Evolutionary conservation across 2,797 vertebrate species (phyloP).

Genomic region (Salmo trutta): DNA sequence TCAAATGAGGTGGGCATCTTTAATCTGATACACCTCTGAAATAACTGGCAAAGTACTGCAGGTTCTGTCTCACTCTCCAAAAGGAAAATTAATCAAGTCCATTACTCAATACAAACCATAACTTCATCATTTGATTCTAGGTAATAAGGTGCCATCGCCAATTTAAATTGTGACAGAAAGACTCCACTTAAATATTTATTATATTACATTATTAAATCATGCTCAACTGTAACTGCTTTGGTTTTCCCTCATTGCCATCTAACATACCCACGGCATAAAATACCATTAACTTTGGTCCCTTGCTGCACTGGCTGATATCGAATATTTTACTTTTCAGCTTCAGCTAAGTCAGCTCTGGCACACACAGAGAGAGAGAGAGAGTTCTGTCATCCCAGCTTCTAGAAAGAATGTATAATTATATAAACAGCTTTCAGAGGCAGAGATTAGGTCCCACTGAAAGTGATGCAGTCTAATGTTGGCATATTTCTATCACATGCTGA

Average conservation of each 20-base stretch:
- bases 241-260: constrained; percentile 53
- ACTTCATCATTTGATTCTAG: background rate
- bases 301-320: constrained; percentile 20
- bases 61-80: background rate
- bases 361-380: background rate
- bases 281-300: constrained; percentile 59
- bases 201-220: constrained; percentile 63
- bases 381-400: constrained; percentile 30
- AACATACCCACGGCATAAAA: constrained; percentile 58
- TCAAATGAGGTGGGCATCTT: background rate
- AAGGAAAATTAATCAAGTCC: background rate
- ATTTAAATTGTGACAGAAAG: constrained; percentile 6
- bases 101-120: constrained; percentile 3
- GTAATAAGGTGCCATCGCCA: constrained; percentile 6
- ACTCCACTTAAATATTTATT: constrained; percentile 57
- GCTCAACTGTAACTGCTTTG: constrained; percentile 51
- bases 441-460: constrained; percentile 44
- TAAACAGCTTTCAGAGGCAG: constrained; percentile 66
- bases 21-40: background rate
- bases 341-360: constrained; percentile 8
- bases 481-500: constrained; percentile 8
- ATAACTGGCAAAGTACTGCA: background rate
- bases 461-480: constrained; percentile 10
- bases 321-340: background rate
- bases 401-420: constrained; percentile 70